Evolutionary conservation across 2,113 vertebrate species (phyloP).

Genomic region (Lagopus muta): DNA sequence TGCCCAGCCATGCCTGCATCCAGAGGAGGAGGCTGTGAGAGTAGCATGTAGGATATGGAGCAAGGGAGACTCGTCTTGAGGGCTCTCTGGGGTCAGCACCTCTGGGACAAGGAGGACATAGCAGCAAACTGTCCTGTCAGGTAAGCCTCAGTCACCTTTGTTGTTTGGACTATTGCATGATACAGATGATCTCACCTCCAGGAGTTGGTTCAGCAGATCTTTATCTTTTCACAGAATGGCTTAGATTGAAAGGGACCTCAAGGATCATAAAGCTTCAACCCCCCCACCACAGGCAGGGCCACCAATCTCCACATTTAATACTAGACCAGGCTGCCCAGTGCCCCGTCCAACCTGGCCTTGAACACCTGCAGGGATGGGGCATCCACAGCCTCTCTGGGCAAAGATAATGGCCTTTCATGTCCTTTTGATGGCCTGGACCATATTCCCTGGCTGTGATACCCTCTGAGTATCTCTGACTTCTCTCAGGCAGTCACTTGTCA

Average conservation of each 20-base stretch:
- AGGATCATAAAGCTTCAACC: too few relatives aligned
- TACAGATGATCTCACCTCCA: background rate
- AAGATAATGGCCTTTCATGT: too few relatives aligned
- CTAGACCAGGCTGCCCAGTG: too few relatives aligned
- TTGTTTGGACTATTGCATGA: background rate
- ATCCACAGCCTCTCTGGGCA: too few relatives aligned
- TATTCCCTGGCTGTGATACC: background rate
- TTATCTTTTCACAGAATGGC: background rate
- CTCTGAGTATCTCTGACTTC: background rate
- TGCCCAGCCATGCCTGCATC: background rate
- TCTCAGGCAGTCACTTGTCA: background rate
- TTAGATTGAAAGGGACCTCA: too few relatives aligned
- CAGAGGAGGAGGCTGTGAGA: background rate
- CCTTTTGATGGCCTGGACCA: background rate
- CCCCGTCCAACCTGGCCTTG: too few relatives aligned
- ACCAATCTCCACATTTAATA: too few relatives aligned
- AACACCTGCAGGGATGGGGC: too few relatives aligned
- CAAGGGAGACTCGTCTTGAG: accelerated
- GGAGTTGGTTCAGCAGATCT: background rate
- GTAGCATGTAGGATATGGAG: background rate
- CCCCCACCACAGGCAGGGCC: too few relatives aligned
- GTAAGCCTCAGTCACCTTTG: conserved; percentile 23
- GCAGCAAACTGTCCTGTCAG: background rate
- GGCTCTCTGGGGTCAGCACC: background rate
- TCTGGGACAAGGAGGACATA: conserved; percentile 20